Conservation (phyloP, 2,113 vertebrate species). For the Spea bombifrons region DNA sequence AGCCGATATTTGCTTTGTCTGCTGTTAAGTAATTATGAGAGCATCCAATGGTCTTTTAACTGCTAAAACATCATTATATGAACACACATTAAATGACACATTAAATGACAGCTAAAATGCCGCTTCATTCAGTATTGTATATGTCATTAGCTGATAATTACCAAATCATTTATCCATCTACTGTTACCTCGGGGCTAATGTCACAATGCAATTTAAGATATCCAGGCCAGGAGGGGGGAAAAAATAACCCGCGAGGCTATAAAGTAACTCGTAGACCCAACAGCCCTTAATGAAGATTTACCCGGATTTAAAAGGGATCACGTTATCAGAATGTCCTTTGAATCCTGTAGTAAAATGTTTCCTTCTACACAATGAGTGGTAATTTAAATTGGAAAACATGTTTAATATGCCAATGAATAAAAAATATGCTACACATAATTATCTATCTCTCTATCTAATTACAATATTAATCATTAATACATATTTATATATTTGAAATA, state of each 20-base stretch:
- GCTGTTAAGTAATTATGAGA: slow-evolving; percentile 8
- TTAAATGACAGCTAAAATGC: slow-evolving; percentile 11
- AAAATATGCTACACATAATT: no score
- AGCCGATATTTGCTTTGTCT: background rate
- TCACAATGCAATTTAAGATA: slow-evolving; percentile 25
- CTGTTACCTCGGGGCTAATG: slow-evolving; percentile 20
- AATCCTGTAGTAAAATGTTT: background rate
- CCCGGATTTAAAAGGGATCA: background rate
- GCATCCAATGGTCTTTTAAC: background rate
- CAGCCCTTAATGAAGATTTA: background rate
- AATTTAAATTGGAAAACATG: no score
- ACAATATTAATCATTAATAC: no score
- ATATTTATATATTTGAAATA: no score
- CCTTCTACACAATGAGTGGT: no score
- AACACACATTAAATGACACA: slow-evolving; percentile 13
- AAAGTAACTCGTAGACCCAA: slow-evolving; percentile 4
- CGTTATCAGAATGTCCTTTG: background rate
- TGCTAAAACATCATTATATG: slow-evolving; percentile 11
- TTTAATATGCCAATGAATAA: no score
- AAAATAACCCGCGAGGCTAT: background rate
- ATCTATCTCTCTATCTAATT: no score
- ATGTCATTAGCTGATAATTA: slow-evolving; percentile 23
- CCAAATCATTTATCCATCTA: slow-evolving; percentile 32
- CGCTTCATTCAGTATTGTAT: background rate
- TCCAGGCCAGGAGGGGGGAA: background rate